Conservation (phyloP, 2,113 vertebrate species). For the Danionella cerebrum region DNA sequence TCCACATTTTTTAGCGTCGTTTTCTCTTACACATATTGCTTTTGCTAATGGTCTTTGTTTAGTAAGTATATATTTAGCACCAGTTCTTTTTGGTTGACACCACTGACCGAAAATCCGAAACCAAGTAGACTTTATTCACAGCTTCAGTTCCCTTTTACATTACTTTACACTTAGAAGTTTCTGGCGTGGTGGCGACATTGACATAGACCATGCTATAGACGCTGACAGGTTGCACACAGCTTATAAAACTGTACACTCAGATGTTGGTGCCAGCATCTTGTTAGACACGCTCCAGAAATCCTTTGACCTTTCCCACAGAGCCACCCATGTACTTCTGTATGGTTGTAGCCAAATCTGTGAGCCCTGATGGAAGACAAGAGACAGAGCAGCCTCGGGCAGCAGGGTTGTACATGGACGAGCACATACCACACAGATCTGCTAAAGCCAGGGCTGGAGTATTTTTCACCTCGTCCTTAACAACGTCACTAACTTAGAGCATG, state of each 20-base stretch:
- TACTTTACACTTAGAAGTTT: no score
- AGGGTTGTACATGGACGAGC: not conserved
- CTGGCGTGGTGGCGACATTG: no score
- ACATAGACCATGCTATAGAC: not conserved
- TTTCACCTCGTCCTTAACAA: conserved; percentile 53
- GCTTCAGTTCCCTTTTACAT: no score
- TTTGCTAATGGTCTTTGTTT: no score
- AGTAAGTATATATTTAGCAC: no score
- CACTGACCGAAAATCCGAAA: no score
- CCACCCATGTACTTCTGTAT: not conserved
- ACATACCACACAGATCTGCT: conserved; percentile 31
- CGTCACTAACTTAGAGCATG: conserved; percentile 37
- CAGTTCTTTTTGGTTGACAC: no score
- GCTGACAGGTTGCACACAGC: not conserved
- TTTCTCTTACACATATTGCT: no score
- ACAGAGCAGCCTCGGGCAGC: not conserved
- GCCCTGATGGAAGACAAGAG: not conserved
- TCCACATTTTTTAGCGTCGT: no score
- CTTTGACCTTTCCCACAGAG: conserved; percentile 3
- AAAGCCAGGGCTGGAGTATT: conserved; percentile 38
- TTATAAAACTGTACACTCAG: not conserved
- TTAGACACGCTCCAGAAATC: not conserved
- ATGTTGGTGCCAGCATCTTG: not conserved
- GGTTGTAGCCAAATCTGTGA: not conserved
- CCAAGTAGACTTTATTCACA: no score